Base-by-base conservation (phyloP, 2,797 vertebrate genomes). In the Xiphorhynchus erythropygius region DNA sequence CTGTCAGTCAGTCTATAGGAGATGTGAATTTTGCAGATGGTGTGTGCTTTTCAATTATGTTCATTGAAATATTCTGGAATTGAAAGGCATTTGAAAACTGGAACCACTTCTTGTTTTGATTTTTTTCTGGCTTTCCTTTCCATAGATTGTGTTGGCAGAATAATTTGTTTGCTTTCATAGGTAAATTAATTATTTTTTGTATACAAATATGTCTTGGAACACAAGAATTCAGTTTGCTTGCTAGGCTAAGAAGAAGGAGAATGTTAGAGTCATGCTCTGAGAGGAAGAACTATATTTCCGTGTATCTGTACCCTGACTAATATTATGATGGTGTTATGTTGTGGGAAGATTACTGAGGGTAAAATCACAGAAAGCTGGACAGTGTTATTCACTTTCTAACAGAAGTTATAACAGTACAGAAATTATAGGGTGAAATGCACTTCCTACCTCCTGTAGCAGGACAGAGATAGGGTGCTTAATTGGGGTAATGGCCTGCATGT, bases 351-450 rank as follows among this genome's bases (percentile, higher is more conserved):
- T 18, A n/a, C 9, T 46, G 13, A 22, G 6, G 13, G 22, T 41
- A 52, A 78, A 71, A 71, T 78, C 4, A 19, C 12, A 28, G 5
- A 52, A 77, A 78, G 57, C 13, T 41, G 33, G 10, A 25, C 6
- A 41, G 18, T 59, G 32, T 17, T 32, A 33, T 5, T 84, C n/a
- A 19, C 17, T 39, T 57, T 52, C 24, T 57, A 46, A 8, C 8
- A 46, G 44, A 52, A 46, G 9, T 23, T 46, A 2, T 22, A 46
- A 16, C 17, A 46, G 24, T 27, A 22, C 21, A 52, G 12, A 8
- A 46, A 22, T 46, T 57, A 4, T 5, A 32, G 0, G 0, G 3
- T 33, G n/a, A 57, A 77, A 64, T 19, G 24, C 10, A 64, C 21
- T 19, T 64, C 7, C 57, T 39, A 16, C 13, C 56, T 56, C 37